These are phyloP conservation scores for Chaenocephalus aceratus DNA, from an alignment of 2,113 vertebrate species.

Conservation along the genomic window DNA sequence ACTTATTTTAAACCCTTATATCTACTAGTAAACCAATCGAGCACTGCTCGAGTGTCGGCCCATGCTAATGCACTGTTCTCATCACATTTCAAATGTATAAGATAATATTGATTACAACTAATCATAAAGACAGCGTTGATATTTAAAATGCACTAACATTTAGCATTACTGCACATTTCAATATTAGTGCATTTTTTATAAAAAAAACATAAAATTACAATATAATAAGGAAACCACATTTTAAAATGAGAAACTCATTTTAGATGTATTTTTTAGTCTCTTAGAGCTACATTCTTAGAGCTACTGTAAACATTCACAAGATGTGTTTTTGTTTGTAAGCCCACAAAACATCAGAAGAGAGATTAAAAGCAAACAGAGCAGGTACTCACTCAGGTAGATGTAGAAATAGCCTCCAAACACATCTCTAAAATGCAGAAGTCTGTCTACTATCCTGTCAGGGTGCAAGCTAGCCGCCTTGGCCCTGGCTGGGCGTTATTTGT, in stretches of 20 bases:
- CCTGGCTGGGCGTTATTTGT: slow-evolving; percentile 83
- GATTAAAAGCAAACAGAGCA: slow-evolving; percentile 52
- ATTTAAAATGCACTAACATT: slow-evolving; percentile 15
- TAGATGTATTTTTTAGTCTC: slow-evolving; percentile 1
- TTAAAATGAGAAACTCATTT: not conserved
- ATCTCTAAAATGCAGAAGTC: slow-evolving; percentile 66
- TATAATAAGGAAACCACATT: not conserved
- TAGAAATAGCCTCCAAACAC: slow-evolving; percentile 60
- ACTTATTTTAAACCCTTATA: slow-evolving; percentile 9
- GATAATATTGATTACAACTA: not conserved
- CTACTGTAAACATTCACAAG: slow-evolving; percentile 3
- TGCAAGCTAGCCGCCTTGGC: slow-evolving; percentile 75
- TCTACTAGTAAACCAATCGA: slow-evolving; percentile 7
- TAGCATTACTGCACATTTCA: slow-evolving; percentile 4
- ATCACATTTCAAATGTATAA: slow-evolving; percentile 18
- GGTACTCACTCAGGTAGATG: slow-evolving; percentile 73
- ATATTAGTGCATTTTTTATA: slow-evolving; percentile 1
- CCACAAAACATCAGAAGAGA: slow-evolving; percentile 30
- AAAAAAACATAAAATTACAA: slow-evolving; percentile 17
- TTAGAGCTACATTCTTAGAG: slow-evolving; percentile 12
- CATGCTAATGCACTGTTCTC: slow-evolving; percentile 4
- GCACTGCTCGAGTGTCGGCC: not conserved
- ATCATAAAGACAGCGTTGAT: slow-evolving; percentile 3
- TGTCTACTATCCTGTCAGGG: slow-evolving; percentile 71
- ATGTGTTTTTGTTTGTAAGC: slow-evolving; percentile 1